Evolutionary conservation across 1,140 invertebrate genomes (phyloP).

Genomic region (Anastrepha ludens): DNA sequence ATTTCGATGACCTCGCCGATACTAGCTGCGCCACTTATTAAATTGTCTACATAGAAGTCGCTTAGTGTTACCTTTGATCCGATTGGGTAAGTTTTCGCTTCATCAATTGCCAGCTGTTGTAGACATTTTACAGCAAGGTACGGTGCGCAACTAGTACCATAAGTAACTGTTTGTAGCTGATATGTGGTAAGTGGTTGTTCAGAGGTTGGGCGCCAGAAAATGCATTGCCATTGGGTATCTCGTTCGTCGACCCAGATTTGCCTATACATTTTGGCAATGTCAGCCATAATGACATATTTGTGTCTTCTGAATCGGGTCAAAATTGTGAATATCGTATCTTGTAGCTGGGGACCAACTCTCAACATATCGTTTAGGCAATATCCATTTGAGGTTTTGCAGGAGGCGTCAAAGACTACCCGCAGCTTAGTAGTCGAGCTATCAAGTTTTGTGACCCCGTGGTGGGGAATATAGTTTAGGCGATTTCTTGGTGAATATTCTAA

Average conservation of each 20-base stretch:
- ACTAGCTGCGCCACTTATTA: slow-evolving; percentile 57
- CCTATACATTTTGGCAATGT: slow-evolving; percentile 74
- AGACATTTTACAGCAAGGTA: slow-evolving; percentile 61
- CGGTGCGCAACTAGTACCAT: slow-evolving; percentile 57
- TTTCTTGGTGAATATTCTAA: too few relatives aligned
- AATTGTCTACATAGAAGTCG: slow-evolving; percentile 73
- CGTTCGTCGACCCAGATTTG: slow-evolving; percentile 67
- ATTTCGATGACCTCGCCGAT: neutral
- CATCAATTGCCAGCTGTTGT: slow-evolving; percentile 68
- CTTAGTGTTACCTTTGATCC: slow-evolving; percentile 59
- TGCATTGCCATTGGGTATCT: slow-evolving; percentile 66
- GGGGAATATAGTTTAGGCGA: too few relatives aligned
- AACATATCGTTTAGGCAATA: too few relatives aligned
- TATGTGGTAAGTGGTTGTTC: neutral
- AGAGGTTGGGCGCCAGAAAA: slow-evolving; percentile 63
- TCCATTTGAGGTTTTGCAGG: too few relatives aligned
- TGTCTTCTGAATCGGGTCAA: too few relatives aligned
- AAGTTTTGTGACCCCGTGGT: too few relatives aligned
- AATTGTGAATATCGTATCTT: too few relatives aligned
- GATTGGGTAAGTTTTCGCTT: slow-evolving; percentile 61
- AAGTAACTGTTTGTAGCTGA: slow-evolving; percentile 60
- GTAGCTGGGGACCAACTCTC: too few relatives aligned
- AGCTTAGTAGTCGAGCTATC: too few relatives aligned
- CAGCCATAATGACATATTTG: slow-evolving; percentile 64
- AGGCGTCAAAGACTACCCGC: too few relatives aligned